These are phyloP conservation scores for Nemapogon koenigi DNA, from an alignment of 2,888 invertebrate genomes.

Conservation along the genomic window DNA sequence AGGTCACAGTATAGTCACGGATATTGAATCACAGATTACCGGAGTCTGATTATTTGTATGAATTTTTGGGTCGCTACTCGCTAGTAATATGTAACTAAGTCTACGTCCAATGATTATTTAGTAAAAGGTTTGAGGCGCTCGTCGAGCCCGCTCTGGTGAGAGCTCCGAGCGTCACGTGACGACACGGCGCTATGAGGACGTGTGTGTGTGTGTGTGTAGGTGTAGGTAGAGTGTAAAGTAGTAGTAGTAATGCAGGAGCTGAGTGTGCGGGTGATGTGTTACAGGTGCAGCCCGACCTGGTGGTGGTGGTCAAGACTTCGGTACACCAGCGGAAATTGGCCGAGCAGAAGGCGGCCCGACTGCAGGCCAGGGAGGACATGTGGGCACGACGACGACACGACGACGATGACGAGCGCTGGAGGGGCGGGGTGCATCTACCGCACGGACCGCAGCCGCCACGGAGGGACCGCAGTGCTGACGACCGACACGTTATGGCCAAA, in stretches of 20 bases:
- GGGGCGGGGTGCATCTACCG: constrained; percentile 84
- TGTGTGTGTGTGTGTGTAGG: not conserved
- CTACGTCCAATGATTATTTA: constrained; percentile 57
- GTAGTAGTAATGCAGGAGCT: not conserved
- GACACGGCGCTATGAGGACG: constrained; percentile 3
- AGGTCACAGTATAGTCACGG: no score
- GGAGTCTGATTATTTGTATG: no score
- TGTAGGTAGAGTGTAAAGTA: not conserved
- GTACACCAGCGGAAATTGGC: constrained; percentile 85
- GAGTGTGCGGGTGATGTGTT: not conserved
- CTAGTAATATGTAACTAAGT: no score
- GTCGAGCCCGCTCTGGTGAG: constrained; percentile 55
- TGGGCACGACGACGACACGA: constrained; percentile 73
- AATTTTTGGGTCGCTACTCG: no score
- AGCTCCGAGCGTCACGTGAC: constrained; percentile 48
- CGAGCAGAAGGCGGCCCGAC: constrained; percentile 83
- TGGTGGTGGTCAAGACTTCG: constrained; percentile 95
- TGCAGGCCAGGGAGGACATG: constrained; percentile 71
- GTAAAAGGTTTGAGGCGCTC: constrained; percentile 62
- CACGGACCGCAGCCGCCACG: constrained; percentile 66
- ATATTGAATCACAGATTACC: no score
- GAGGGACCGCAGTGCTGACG: constrained; percentile 92
- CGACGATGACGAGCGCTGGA: constrained; percentile 80
- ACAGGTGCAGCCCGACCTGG: constrained; percentile 82
- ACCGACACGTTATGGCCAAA: constrained; percentile 92